Percentiles rank a stretch among this genome's conserved stretches.
Evolutionary conservation across 2,797 vertebrate genomes (phyloP).

Genomic region (Etheostoma perlongum): DNA sequence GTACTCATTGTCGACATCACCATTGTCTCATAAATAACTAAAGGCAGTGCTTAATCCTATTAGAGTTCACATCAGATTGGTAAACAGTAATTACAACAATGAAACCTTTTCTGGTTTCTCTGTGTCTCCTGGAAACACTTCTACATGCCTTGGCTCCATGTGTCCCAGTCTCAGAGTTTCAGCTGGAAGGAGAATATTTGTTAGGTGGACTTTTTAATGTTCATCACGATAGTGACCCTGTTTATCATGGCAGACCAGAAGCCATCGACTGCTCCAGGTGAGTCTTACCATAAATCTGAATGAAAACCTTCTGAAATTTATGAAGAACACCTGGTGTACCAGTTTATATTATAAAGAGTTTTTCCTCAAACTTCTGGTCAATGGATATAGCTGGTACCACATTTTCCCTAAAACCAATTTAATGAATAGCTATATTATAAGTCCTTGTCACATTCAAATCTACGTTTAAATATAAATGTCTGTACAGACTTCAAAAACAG

Average conservation of each 20-base stretch:
- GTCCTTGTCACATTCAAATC: no score
- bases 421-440: no score
- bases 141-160: constrained; percentile 2
- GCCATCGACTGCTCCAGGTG: constrained; percentile 71
- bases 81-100: constrained; percentile 32
- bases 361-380: neutral
- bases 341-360: neutral
- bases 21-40: constrained; percentile 17
- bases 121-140: constrained; percentile 51
- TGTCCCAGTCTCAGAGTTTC: constrained; percentile 66
- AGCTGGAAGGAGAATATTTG: constrained; percentile 74
- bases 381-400: neutral
- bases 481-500: neutral
- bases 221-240: constrained; percentile 35
- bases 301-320: neutral
- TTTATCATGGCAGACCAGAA: constrained; percentile 52
- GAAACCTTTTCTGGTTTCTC: constrained; percentile 34
- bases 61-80: neutral
- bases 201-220: constrained; percentile 82
- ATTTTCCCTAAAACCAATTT: neutral
- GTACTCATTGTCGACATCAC: neutral
- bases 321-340: neutral
- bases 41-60: neutral
- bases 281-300: constrained; percentile 33
- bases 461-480: no score